These are phyloP conservation scores for Eptatretus atami DNA, from an alignment of 2,797 vertebrate genomes.

Conservation along the genomic window DNA sequence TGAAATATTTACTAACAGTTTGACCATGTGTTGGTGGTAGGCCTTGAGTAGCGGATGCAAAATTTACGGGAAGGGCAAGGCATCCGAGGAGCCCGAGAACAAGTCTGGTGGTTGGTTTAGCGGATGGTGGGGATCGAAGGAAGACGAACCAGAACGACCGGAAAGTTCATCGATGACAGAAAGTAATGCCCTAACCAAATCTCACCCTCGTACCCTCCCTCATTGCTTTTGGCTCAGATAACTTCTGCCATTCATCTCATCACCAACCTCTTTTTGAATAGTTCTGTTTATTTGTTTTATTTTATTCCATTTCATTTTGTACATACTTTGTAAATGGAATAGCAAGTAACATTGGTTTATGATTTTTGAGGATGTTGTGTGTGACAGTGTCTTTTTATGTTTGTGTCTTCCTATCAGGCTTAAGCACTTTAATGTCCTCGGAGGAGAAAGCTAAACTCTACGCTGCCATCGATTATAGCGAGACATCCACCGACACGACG, in stretches of 20 bases:
- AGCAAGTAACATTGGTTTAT: too few species aligned
- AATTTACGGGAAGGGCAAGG: slow-evolving; percentile 40
- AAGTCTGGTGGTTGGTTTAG: slow-evolving; percentile 43
- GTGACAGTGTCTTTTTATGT: neutral
- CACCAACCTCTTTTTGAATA: too few species aligned
- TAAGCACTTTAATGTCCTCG: slow-evolving; percentile 44
- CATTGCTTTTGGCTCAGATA: too few species aligned
- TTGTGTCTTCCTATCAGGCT: slow-evolving; percentile 19
- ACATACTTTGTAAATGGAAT: too few species aligned
- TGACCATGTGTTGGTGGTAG: slow-evolving; percentile 14
- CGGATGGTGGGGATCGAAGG: slow-evolving; percentile 31
- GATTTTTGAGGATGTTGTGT: neutral
- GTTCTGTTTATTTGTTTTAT: too few species aligned
- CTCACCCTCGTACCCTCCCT: too few species aligned
- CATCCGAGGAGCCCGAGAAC: slow-evolving; percentile 38
- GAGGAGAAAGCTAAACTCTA: slow-evolving; percentile 67
- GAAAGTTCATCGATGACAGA: too few species aligned
- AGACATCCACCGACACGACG: slow-evolving; percentile 49
- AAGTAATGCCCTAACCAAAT: too few species aligned
- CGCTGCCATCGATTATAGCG: slow-evolving; percentile 89
- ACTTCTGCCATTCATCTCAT: too few species aligned
- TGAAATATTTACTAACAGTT: too few species aligned
- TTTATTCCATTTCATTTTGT: too few species aligned
- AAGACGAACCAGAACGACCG: too few species aligned
- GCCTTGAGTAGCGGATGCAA: slow-evolving; percentile 43